Evolutionary conservation across 2,797 vertebrate genomes (phyloP), one percentile per base, ranked within the genome.

Genomic region (Cryptoblepharus egeriae): DNA sequence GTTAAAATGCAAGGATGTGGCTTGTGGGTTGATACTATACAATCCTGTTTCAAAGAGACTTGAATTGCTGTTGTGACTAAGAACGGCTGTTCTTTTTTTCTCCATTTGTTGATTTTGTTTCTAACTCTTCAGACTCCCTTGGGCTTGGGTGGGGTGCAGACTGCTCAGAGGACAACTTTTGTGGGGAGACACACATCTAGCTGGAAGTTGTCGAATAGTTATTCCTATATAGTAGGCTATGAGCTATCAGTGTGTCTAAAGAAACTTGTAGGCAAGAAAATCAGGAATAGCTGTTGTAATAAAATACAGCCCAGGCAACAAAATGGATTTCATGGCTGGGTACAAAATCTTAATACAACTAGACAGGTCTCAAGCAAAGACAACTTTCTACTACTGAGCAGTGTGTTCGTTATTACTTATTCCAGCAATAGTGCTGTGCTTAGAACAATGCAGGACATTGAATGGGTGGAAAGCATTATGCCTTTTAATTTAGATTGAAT

Each of bases 1-100:
- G 15, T 67, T 84, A 73, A 86, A 86, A 0, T 2, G n/a, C 75
- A 84, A 86, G 85, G 80, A 81, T 91, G 79, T 91, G 88, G 85
- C 52, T 87, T 88, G 67, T 80, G 85, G 70, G 85, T 73, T 20
- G 39, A 22, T 61, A 65, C 16, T 5, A 0, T 11, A 32, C 87
- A 35, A 57, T 81, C 81, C 83, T 81, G 69, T 58, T 72, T 55
- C 70, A 87, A 57, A 75, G 74, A 83, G 35, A 61, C 28, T 67
- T n/a, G 37, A 60, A 28, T 32, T 18, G 45, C 69, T 87, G 63
- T 45, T 79, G 3, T 2, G 8, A 42, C 39, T 42, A 42, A 42
- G 39, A 42, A 42, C 39, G 4, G 39, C 84, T 61, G 60, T 37
- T 85, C 70, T 82, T 84, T 28, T 85, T 81, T 84, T n/a, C 68